A percentile compares a stretch with the other conserved stretches of the same genome.
These are phyloP conservation scores for Gasteruption jaculator DNA, from an alignment of 2,888 invertebrate species.

Conservation along the genomic window DNA sequence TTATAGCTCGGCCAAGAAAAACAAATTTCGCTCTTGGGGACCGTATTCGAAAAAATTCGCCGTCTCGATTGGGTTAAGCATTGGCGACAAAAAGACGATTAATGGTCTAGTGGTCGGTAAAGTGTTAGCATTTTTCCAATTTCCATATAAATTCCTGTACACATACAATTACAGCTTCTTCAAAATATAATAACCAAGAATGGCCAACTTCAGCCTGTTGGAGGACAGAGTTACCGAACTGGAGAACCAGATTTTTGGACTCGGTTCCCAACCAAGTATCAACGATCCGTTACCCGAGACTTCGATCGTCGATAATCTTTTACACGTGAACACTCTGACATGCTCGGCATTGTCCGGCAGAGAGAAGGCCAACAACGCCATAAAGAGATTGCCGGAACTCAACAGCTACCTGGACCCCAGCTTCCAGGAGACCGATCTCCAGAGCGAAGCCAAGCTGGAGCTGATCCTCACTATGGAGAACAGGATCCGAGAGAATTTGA, in stretches of 20 bases:
- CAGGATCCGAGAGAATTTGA: slow-evolving; percentile 49
- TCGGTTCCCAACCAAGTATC: slow-evolving; percentile 33
- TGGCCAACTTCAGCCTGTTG: slow-evolving; percentile 43
- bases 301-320: slow-evolving; percentile 50
- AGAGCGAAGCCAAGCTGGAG: slow-evolving; percentile 52
- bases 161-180: background rate
- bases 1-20: no score
- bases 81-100: no score
- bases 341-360: slow-evolving; percentile 55
- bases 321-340: slow-evolving; percentile 54
- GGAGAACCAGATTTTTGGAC: slow-evolving; percentile 51
- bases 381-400: slow-evolving; percentile 52
- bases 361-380: slow-evolving; percentile 51
- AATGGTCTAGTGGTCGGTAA: no score
- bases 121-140: no score
- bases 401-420: slow-evolving; percentile 52
- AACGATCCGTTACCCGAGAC: slow-evolving; percentile 37
- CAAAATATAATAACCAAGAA: slow-evolving; percentile 13
- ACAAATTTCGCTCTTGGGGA: no score
- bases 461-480: slow-evolving; percentile 51
- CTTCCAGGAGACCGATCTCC: slow-evolving; percentile 50
- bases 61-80: no score
- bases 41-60: no score
- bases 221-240: slow-evolving; percentile 53
- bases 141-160: background rate